Conservation (phyloP, 2,113 vertebrate species). For the Gasterosteus nipponicus region DNA sequence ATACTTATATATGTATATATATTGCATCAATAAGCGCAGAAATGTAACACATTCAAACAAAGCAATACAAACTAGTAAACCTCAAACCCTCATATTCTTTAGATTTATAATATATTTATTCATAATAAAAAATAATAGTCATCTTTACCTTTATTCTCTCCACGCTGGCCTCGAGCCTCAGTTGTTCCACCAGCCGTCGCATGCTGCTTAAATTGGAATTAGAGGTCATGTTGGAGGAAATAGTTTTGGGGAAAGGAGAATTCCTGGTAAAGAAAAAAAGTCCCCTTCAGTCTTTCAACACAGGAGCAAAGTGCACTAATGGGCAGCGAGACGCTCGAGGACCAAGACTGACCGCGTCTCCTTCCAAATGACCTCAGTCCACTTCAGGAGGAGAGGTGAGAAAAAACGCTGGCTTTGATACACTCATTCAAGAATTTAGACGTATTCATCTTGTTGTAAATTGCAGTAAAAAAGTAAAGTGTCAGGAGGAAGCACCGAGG, state of each 20-base stretch:
- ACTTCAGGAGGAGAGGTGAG: constrained; percentile 24
- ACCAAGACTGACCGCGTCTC: constrained; percentile 42
- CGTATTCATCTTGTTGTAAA: background rate
- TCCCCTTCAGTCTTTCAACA: constrained; percentile 31
- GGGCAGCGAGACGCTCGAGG: constrained; percentile 31
- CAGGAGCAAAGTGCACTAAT: constrained; percentile 42
- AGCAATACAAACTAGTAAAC: background rate
- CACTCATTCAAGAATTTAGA: background rate
- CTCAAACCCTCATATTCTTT: background rate
- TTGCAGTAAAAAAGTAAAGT: background rate
- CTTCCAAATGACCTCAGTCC: constrained; percentile 53
- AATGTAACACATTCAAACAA: background rate
- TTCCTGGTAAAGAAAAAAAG: constrained; percentile 9
- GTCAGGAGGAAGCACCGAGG: background rate
- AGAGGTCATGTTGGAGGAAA: constrained; percentile 83
- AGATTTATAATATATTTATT: background rate
- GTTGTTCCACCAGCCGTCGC: constrained; percentile 90
- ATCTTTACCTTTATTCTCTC: constrained; percentile 89
- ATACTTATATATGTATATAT: background rate
- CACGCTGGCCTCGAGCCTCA: constrained; percentile 90
- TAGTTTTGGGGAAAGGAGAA: constrained; percentile 19
- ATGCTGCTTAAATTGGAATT: constrained; percentile 86
- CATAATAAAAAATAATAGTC: too few relatives aligned
- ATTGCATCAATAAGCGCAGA: background rate
- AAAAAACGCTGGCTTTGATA: constrained; percentile 8